Conservation (phyloP, 2,113 vertebrate species). For the Crotophaga sulcirostris region DNA sequence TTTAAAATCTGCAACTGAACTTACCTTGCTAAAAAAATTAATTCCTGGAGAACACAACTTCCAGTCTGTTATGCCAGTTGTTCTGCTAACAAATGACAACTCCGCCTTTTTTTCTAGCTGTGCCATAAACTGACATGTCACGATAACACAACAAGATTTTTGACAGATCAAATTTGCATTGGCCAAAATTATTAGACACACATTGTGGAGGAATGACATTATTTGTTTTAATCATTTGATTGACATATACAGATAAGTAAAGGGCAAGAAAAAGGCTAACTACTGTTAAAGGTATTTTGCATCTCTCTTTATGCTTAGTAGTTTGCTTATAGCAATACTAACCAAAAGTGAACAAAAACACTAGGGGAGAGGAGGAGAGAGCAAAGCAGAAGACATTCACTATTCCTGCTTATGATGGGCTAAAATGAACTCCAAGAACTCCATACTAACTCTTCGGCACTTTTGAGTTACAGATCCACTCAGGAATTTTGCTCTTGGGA, state of each 20-base stretch:
- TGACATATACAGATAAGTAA: background rate
- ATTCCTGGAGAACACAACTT: slow-evolving; percentile 2
- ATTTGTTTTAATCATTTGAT: background rate
- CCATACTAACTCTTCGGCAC: background rate
- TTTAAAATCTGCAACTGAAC: background rate
- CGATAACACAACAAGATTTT: background rate
- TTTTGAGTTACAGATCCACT: background rate
- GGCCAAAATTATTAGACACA: background rate
- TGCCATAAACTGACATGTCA: background rate
- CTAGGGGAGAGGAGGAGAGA: background rate
- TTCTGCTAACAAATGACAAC: slow-evolving; percentile 11
- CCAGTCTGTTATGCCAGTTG: slow-evolving; percentile 24
- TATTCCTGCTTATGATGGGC: background rate
- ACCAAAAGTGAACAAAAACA: background rate
- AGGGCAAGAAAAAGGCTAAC: background rate
- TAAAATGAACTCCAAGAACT: background rate
- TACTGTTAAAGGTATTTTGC: background rate
- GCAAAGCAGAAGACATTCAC: background rate
- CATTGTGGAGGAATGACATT: background rate
- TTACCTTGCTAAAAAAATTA: slow-evolving; percentile 9
- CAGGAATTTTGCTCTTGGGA: background rate
- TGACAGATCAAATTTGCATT: background rate
- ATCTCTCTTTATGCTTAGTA: background rate
- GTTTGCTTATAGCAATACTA: background rate
- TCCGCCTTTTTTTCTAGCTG: background rate